Evolutionary conservation across 2,888 invertebrate genomes (phyloP), one percentile per base, ranked within the genome.

Genomic region (Oxycera nigricornis): DNA sequence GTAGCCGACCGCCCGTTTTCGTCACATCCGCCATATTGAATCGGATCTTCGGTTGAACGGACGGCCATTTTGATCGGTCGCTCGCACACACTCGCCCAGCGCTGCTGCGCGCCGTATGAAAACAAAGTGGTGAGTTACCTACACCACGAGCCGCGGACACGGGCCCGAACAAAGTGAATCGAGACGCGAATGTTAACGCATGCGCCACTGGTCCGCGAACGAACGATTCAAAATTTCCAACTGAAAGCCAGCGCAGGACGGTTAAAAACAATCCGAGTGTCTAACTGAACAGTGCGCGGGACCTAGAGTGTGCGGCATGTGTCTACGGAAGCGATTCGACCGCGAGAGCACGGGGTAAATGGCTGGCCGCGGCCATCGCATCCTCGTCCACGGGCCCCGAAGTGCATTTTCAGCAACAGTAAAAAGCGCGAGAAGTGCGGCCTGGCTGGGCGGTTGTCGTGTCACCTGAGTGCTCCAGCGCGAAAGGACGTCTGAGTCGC

Each of bases 131-230:
- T 77, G 65, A 65, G n/a, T 39, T 65, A 65, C 65, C 39, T 24
- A 65, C 65, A 65, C 65, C 39, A 20, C 77, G 73, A 74, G 67
- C 76, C 72, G 39, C 72, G 76, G 73, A 76, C 77, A 77, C 75
- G 79, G 78, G 79, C 30, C 77, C 78, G 79, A 79, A 80, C 81
- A 82, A 80, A 82, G 80, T 81, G 81, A 80, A 81, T 81, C 81
- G 81, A 82, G 82, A 81, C 82, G 82, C 81, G 82, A 80, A 80
- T 79, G 80, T 78, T 79, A 78, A 80, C 81, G 81, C 81, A 81
- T 81, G 79, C 79, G 80, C 79, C 78, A 73, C 75, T 79, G 79
- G 78, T 79, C 74, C 76, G 75, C 68, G 75, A 77, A 70, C 79
- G 79, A 77, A 78, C 72, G 61, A 62, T 62, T 61, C 35, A 39